Evolutionary conservation across 2,113 vertebrate species (phyloP), one percentile per base, ranked within the genome.

Genomic region (Desmodus rotundus): DNA sequence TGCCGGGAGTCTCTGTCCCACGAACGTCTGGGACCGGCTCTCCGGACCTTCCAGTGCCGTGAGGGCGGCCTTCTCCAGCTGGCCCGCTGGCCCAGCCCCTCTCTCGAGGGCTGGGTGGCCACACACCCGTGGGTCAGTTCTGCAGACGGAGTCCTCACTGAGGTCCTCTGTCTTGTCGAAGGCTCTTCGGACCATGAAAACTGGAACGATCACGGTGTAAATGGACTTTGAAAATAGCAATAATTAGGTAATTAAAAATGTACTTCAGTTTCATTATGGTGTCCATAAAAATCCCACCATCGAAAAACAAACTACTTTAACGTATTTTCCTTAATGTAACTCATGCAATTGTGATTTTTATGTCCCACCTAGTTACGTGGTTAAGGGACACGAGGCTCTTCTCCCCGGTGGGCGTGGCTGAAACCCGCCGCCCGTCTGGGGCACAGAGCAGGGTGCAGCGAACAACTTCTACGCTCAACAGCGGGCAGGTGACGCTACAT

Each of bases 311-410:
- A 97, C 82, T 94, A 97, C 98, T 98, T 98, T 98, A 98, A 98
- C 98, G 98, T 98, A 98, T 98, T 98, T 98, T 98, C 96, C 96
- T 98, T 98, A 98, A 97, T 98, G 98, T 98, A 98, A 98, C 97
- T 98, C 93, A 98, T 96, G 97, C 97, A 98, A 98, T 97, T 61
- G 97, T 98, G 87, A 98, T 98, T 98, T 98, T 99, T 98, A 98
- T 98, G 97, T 96, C 96, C 89, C 93, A 98, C 98, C 96, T 98
- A 98, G 97, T 98, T 98, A 97, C 97, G 97, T 97, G 98, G 98
- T 98, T 98, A 99, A 98, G 97, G 97, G 97, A 97, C 98, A 97
- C 98, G 97, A 56, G 93, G 97, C 94, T 98, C 98, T 98, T 98
- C 97, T 98, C 98, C 98, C 98, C 98, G 98, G 98, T 98, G 98